Percentiles rank a stretch among this genome's conserved stretches.
Conservation (phyloP, 2,113 vertebrate genomes). For the Scolopax mira region DNA sequence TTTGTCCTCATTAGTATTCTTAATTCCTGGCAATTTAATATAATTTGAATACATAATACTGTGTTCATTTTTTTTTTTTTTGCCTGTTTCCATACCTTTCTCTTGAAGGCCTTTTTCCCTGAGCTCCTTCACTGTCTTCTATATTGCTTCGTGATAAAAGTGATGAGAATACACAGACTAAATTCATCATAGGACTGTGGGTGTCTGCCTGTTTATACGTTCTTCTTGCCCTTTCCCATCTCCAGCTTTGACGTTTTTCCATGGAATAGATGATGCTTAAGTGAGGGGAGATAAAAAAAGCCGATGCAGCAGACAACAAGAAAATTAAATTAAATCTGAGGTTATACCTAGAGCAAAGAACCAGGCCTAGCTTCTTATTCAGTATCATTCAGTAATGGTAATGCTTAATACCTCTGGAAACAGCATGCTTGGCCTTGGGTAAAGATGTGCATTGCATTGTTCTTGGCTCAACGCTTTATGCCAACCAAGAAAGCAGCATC, state of each 20-base stretch:
- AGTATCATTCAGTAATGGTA: background rate
- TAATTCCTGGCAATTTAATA: background rate
- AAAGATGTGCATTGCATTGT: background rate
- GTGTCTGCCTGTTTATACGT: background rate
- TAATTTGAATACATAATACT: background rate
- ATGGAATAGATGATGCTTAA: background rate
- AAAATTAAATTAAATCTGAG: background rate
- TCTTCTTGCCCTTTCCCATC: background rate
- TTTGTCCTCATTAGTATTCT: background rate
- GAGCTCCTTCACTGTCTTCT: background rate
- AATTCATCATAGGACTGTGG: background rate
- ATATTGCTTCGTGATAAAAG: background rate
- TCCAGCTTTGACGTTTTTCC: background rate
- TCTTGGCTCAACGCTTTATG: background rate
- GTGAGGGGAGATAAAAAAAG: background rate
- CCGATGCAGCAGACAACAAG: background rate
- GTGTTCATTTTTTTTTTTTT: background rate
- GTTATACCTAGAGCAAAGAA: background rate
- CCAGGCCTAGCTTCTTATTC: background rate
- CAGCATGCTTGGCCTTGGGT: background rate
- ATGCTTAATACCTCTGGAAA: background rate
- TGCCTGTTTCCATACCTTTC: background rate
- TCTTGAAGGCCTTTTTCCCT: background rate
- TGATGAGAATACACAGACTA: background rate
- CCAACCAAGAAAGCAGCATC: rapidly evolving